These are phyloP conservation scores for Campaea margaritaria DNA, from an alignment of 2,888 invertebrate genomes.

Conservation along the genomic window DNA sequence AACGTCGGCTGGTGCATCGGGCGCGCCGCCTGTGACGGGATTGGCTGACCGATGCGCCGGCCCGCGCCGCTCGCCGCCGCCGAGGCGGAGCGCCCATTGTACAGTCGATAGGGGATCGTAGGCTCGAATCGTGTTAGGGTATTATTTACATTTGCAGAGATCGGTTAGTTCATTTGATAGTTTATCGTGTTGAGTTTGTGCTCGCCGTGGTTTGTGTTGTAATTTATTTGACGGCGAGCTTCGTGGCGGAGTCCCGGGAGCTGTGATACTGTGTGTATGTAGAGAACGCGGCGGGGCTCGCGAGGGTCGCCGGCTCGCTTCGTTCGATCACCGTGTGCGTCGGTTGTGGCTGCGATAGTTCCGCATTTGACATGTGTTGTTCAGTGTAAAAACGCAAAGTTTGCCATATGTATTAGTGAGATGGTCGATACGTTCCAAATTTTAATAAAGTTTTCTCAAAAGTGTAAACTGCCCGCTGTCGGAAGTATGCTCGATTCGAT, in stretches of 20 bases:
- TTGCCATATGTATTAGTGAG: slow-evolving; percentile 83
- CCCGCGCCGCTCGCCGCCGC: slow-evolving; percentile 13
- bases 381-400: slow-evolving; percentile 67
- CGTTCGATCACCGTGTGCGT: slow-evolving; percentile 37
- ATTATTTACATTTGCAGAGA: slow-evolving; percentile 30
- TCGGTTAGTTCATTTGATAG: slow-evolving; percentile 48
- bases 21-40: slow-evolving; percentile 25
- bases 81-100: slow-evolving; percentile 46
- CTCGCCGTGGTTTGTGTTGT: slow-evolving; percentile 51
- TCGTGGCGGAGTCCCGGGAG: slow-evolving; percentile 29
- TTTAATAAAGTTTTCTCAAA: slow-evolving; percentile 64
- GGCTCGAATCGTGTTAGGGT: slow-evolving; percentile 62
- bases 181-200: slow-evolving; percentile 49
- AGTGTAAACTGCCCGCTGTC: slow-evolving; percentile 52
- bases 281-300: not conserved
- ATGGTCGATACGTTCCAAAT: slow-evolving; percentile 75
- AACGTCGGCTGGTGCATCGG: slow-evolving; percentile 65
- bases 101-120: slow-evolving; percentile 59
- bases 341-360: slow-evolving; percentile 51
- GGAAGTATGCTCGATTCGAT: slow-evolving; percentile 54
- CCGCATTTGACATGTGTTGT: slow-evolving; percentile 46
- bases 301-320: not conserved
- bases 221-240: slow-evolving; percentile 54
- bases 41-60: slow-evolving; percentile 5
- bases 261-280: slow-evolving; percentile 18